Conservation (phyloP, 2,113 vertebrate species). For the Atractosteus spatula region DNA sequence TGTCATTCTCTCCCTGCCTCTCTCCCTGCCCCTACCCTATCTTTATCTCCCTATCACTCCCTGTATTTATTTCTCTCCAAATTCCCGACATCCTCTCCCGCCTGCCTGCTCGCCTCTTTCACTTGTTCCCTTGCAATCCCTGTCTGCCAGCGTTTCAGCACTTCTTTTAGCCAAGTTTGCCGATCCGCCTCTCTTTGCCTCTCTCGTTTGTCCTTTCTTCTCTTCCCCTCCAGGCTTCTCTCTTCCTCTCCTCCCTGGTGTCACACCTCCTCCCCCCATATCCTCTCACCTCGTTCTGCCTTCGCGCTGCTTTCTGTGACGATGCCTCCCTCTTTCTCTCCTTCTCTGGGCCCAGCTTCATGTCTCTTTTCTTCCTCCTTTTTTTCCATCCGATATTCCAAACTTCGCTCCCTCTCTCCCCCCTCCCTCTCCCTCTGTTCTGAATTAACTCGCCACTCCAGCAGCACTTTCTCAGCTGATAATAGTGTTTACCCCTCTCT, state of each 20-base stretch:
- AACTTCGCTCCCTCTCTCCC: conserved; percentile 40
- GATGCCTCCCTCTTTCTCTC: too few relatives aligned
- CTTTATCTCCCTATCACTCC: not conserved
- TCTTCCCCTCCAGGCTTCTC: not conserved
- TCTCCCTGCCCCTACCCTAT: conserved; percentile 9
- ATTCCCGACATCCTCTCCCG: not conserved
- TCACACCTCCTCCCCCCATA: too few relatives aligned
- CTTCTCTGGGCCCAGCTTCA: too few relatives aligned
- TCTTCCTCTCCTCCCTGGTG: too few relatives aligned
- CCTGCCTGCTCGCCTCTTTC: not conserved
- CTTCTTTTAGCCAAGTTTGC: conserved; percentile 6
- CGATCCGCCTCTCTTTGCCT: conserved; percentile 3
- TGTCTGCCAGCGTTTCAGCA: not conserved
- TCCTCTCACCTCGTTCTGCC: too few relatives aligned
- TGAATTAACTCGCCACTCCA: conserved; percentile 35
- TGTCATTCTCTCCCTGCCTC: not conserved
- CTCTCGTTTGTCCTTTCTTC: conserved; percentile 48
- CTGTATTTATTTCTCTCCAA: conserved; percentile 5
- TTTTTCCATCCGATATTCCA: conserved; percentile 57
- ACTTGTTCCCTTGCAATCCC: not conserved
- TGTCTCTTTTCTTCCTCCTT: conserved; percentile 29
- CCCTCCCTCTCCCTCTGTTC: conserved; percentile 25
- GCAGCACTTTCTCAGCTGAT: conserved; percentile 24
- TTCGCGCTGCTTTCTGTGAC: too few relatives aligned
- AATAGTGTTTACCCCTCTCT: conserved; percentile 21